Conservation (phyloP, 2,797 vertebrate genomes). For the Lindbergichthys nudifrons region DNA sequence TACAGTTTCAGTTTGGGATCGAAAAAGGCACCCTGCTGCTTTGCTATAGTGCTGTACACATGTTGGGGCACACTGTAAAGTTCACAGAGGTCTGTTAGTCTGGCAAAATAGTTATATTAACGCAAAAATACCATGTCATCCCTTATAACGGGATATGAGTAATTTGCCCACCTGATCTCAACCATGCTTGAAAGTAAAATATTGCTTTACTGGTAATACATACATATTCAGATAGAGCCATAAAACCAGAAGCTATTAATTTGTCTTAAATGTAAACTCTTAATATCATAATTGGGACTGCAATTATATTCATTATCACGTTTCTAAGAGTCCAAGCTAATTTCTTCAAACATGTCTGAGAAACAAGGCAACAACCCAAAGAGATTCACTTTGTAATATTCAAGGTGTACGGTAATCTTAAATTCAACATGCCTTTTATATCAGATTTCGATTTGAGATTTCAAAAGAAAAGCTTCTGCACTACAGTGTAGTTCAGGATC, state of each 20-base stretch:
- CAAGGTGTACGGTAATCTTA: background rate
- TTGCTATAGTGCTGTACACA: background rate
- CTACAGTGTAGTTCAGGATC: too few species aligned
- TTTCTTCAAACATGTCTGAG: background rate
- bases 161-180: background rate
- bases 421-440: background rate
- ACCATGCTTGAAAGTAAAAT: background rate
- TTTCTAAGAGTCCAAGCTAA: background rate
- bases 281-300: background rate
- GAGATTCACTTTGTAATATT: background rate
- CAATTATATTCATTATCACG: background rate
- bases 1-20: constrained; percentile 25
- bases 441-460: too few species aligned
- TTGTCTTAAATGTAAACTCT: background rate
- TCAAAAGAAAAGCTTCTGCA: too few species aligned
- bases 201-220: background rate
- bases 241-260: background rate
- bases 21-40: constrained; percentile 4
- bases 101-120: constrained; percentile 1
- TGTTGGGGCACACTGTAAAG: background rate
- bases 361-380: background rate
- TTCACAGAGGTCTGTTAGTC: background rate
- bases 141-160: background rate
- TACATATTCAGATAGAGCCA: background rate
- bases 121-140: background rate